Percentiles rank a stretch among this genome's conserved stretches.
Conservation (phyloP, 2,888 invertebrate genomes). For the Desoria tigrina region DNA sequence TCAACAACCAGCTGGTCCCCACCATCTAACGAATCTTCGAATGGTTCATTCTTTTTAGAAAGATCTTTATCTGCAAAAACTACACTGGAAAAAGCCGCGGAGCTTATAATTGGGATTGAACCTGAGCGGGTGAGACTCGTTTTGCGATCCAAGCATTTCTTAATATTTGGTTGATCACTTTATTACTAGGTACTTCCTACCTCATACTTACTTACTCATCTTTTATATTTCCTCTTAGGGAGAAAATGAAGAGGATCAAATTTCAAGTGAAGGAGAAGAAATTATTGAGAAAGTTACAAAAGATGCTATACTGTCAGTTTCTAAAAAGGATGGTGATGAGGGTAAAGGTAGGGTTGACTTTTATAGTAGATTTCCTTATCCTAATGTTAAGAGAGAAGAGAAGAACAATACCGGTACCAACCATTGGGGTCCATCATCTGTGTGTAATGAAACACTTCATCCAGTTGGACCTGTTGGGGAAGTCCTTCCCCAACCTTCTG, state of each 20-base stretch:
- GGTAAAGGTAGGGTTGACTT: neutral
- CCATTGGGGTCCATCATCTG: constrained; percentile 6
- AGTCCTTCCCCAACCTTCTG: too few relatives aligned
- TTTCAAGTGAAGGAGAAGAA: constrained; percentile 51
- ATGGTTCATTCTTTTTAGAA: constrained; percentile 84
- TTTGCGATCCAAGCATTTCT: too few relatives aligned
- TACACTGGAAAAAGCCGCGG: constrained; percentile 77
- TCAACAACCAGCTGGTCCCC: constrained; percentile 67
- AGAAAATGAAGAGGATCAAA: constrained; percentile 50
- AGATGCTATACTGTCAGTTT: neutral
- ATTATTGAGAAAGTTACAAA: constrained; percentile 27
- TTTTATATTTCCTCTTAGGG: constrained; percentile 28
- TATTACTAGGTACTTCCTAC: too few relatives aligned
- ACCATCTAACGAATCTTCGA: constrained; percentile 91
- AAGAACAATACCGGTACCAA: neutral
- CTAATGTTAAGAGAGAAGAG: too few relatives aligned
- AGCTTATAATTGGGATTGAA: constrained; percentile 64
- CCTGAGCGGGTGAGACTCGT: constrained; percentile 66
- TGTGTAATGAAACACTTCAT: constrained; percentile 12
- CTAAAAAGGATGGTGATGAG: constrained; percentile 15
- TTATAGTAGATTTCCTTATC: too few relatives aligned
- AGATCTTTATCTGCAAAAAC: constrained; percentile 90
- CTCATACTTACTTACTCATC: too few relatives aligned
- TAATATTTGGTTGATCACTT: too few relatives aligned
- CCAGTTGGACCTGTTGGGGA: too few relatives aligned